Evolutionary conservation across 37 sponge, comb jelly and placozoan species (phyloP).

Genomic region (Mnemiopsis leidyi): DNA sequence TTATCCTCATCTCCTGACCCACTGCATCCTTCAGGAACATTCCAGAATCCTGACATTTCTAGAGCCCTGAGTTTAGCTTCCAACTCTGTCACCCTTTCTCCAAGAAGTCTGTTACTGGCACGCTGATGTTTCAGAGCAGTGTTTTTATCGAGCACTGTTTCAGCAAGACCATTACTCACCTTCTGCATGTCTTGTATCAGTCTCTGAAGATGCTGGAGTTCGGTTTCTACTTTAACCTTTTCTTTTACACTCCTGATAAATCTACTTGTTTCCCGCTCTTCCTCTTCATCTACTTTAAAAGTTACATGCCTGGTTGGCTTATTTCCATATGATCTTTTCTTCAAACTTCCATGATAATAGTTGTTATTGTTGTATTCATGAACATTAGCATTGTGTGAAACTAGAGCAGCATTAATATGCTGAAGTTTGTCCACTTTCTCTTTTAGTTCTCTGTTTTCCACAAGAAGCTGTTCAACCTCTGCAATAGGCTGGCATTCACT

Average conservation of each 20-base stretch:
- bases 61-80: constrained; percentile 49
- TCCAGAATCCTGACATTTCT: constrained; percentile 58
- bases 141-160: constrained; percentile 37
- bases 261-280: background rate
- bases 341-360: background rate
- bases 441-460: constrained; percentile 4
- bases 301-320: background rate
- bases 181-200: constrained; percentile 58
- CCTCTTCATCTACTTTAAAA: constrained; percentile 18
- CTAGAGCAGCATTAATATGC: constrained; percentile 64
- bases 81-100: constrained; percentile 61
- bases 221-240: constrained; percentile 33
- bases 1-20: background rate
- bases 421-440: constrained; percentile 51
- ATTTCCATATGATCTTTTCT: background rate
- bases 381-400: background rate
- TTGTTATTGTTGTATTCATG: background rate
- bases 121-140: constrained; percentile 57
- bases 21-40: constrained; percentile 14
- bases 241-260: constrained; percentile 55
- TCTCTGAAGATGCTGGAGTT: background rate
- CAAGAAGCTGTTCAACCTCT: constrained; percentile 15
- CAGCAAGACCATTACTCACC: constrained; percentile 56
- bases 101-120: constrained; percentile 22
- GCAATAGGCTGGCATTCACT: constrained; percentile 54